Conservation (phyloP, 92 coral and sea anemone species). For the Phenganax subtilis region DNA sequence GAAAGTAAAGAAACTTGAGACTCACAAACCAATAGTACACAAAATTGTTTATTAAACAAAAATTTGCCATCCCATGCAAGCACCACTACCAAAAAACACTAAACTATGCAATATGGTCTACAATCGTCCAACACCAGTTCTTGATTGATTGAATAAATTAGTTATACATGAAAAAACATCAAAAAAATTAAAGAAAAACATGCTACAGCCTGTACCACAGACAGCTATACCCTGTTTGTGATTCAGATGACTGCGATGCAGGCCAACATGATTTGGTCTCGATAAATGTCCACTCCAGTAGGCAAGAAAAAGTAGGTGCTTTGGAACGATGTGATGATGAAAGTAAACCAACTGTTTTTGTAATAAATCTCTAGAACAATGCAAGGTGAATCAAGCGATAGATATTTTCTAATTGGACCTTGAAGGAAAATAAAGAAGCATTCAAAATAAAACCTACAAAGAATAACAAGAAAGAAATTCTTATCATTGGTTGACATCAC, state of each 20-base stretch:
- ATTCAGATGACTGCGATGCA: not conserved
- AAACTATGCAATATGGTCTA: not conserved
- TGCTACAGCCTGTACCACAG: conserved; percentile 1
- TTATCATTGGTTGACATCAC: not conserved
- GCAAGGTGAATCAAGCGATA: conserved; percentile 22
- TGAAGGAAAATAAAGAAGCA: not conserved
- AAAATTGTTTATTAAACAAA: conserved; percentile 33
- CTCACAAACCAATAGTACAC: conserved; percentile 6
- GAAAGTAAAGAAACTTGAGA: not conserved
- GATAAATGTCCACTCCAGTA: not conserved
- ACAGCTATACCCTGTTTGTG: not conserved
- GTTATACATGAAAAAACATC: conserved; percentile 25
- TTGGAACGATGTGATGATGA: not conserved
- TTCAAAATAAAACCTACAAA: not conserved
- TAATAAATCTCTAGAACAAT: conserved; percentile 31
- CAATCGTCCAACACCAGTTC: conserved; percentile 16
- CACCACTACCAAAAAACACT: not conserved
- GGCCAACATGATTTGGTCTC: not conserved
- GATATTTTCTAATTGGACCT: conserved; percentile 18
- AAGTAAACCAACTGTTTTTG: conserved; percentile 11
- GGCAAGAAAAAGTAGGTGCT: not conserved
- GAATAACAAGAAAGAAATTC: not conserved
- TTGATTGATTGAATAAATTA: conserved; percentile 38
- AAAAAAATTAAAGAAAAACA: conserved; percentile 17
- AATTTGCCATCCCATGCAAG: not conserved